Percentiles rank a stretch among this genome's conserved stretches.
Evolutionary conservation across 2,113 vertebrate species (phyloP).

Genomic region (Prolemur simus): DNA sequence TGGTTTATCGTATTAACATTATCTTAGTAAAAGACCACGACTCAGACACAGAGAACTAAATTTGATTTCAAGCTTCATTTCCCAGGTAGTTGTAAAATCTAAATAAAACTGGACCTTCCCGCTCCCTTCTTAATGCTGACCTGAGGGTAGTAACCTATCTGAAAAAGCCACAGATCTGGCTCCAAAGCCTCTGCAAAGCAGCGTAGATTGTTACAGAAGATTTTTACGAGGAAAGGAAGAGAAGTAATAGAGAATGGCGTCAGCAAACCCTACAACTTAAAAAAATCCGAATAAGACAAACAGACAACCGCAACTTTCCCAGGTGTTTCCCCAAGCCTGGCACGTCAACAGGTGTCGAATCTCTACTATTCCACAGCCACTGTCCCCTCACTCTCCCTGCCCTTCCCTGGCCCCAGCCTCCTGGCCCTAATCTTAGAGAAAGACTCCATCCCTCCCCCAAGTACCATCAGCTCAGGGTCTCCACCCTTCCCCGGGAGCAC

Average conservation of each 20-base stretch:
- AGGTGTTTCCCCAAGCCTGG: not conserved
- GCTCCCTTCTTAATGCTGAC: not conserved
- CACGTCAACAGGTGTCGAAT: no score
- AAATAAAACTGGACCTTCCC: not conserved
- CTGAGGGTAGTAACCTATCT: not conserved
- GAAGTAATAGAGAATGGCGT: not conserved
- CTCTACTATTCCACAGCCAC: not conserved
- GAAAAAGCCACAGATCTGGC: not conserved
- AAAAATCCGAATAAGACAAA: not conserved
- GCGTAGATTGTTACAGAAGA: not conserved
- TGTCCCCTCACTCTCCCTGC: rapidly evolving
- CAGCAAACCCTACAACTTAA: not conserved
- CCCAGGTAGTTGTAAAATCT: not conserved
- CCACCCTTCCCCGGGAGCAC: not conserved
- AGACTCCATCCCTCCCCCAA: not conserved
- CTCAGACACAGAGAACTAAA: not conserved
- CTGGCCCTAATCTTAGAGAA: not conserved
- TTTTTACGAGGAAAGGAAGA: not conserved
- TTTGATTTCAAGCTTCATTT: not conserved
- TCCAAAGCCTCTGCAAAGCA: not conserved
- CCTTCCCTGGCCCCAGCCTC: not conserved
- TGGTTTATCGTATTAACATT: not conserved
- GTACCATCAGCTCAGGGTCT: not conserved
- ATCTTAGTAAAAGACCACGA: not conserved
- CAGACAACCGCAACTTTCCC: not conserved